These are phyloP conservation scores for Hippopotamus amphibius DNA, from an alignment of 2,113 vertebrate genomes.

Conservation along the genomic window DNA sequence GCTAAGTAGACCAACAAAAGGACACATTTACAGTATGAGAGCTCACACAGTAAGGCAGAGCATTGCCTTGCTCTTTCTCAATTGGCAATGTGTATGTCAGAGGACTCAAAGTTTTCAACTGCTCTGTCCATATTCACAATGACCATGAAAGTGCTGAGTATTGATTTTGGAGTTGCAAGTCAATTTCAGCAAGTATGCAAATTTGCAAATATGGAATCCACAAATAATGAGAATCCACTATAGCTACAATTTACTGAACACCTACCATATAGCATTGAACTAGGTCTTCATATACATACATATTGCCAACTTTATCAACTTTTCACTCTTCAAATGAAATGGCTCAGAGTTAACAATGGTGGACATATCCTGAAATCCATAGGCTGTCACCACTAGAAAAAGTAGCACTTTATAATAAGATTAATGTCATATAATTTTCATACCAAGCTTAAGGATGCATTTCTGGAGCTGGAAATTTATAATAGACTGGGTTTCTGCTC, in stretches of 20 bases:
- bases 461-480: not conserved
- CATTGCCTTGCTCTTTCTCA: not conserved
- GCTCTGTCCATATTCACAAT: not conserved
- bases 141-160: not conserved
- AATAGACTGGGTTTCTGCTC: not conserved
- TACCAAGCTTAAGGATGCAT: not conserved
- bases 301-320: not conserved
- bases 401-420: not conserved
- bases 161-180: not conserved
- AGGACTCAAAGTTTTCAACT: conserved; percentile 24
- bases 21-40: not conserved
- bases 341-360: not conserved
- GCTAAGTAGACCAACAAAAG: not conserved
- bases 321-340: conserved; percentile 21
- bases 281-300: not conserved
- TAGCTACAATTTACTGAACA: conserved; percentile 14
- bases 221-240: not conserved
- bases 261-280: not conserved
- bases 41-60: not conserved
- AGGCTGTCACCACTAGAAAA: not conserved
- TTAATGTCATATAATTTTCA: conserved; percentile 9
- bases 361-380: not conserved
- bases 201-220: conserved; percentile 9
- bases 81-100: not conserved
- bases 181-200: not conserved